phyloP scores from a whole-genome alignment of 2,113 vertebrate species.

The Pangasianodon hypophthalmus region DNA sequence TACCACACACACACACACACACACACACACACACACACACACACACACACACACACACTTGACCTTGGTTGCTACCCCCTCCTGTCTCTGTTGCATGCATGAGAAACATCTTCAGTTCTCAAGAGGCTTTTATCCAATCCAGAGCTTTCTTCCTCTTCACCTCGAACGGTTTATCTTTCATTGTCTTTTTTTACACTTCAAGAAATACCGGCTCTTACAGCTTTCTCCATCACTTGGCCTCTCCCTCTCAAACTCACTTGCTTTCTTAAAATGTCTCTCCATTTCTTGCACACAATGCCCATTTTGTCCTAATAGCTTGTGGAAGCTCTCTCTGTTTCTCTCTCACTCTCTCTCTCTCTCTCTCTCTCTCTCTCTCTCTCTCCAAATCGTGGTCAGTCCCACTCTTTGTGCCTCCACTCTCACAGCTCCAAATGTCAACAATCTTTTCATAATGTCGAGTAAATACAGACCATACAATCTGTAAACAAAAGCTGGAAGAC shows the following conservation, averaged over 20 bases:
- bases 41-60: slow-evolving; percentile 39
- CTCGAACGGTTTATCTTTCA: background rate
- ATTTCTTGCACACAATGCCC: slow-evolving; percentile 15
- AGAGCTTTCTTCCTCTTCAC: background rate
- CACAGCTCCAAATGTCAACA: slow-evolving; percentile 43
- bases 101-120: slow-evolving; percentile 23
- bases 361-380: slow-evolving; percentile 17
- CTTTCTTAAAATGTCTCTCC: slow-evolving; percentile 30
- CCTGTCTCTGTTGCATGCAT: slow-evolving; percentile 4
- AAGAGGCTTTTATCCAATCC: background rate
- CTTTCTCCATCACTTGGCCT: background rate
- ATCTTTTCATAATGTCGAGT: slow-evolving; percentile 38
- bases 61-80: slow-evolving; percentile 25
- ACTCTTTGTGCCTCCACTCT: slow-evolving; percentile 46
- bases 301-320: slow-evolving; percentile 21
- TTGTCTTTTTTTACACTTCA: background rate
- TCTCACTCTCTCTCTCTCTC: slow-evolving; percentile 30
- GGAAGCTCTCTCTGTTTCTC: slow-evolving; percentile 18
- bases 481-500: slow-evolving; percentile 31
- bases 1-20: slow-evolving; percentile 37
- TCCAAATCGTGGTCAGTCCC: slow-evolving; percentile 41
- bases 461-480: slow-evolving; percentile 35
- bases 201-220: background rate
- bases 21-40: slow-evolving; percentile 44
- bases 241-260: slow-evolving; percentile 7